Conservation (phyloP, 1,140 invertebrate species). For the Dolichoris vasculosae region DNA sequence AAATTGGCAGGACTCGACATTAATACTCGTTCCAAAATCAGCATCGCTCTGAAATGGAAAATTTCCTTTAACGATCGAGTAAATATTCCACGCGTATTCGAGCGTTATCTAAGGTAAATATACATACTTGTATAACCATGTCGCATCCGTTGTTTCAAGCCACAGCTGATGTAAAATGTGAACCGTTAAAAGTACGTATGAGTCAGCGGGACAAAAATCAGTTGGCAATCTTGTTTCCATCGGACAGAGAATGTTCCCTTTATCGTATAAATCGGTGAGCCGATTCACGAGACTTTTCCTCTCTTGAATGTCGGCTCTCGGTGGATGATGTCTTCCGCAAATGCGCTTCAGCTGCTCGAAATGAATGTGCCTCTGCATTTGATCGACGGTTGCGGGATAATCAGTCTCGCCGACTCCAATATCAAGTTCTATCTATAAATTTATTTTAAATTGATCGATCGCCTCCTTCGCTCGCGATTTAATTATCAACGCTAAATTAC, state of each 20-base stretch:
- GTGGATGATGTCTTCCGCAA: slow-evolving; percentile 78
- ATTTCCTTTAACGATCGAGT: slow-evolving; percentile 12
- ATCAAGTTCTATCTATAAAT: slow-evolving; percentile 66
- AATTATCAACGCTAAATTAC: background rate
- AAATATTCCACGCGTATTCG: background rate
- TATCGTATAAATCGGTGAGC: slow-evolving; percentile 67
- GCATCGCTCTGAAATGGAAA: slow-evolving; percentile 63
- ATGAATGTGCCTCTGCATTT: slow-evolving; percentile 85
- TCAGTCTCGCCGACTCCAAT: slow-evolving; percentile 63
- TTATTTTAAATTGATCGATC: background rate
- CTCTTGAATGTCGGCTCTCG: slow-evolving; percentile 61
- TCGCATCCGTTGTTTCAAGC: slow-evolving; percentile 76
- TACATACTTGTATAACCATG: slow-evolving; percentile 75
- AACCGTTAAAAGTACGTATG: slow-evolving; percentile 84
- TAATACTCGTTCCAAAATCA: slow-evolving; percentile 75
- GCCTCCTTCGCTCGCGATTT: background rate
- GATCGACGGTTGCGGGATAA: slow-evolving; percentile 70
- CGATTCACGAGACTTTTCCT: slow-evolving; percentile 65
- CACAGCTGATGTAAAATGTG: slow-evolving; percentile 85
- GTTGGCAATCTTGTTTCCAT: slow-evolving; percentile 75
- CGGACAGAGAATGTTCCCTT: slow-evolving; percentile 68
- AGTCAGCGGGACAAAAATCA: slow-evolving; percentile 81
- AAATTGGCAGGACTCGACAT: slow-evolving; percentile 79
- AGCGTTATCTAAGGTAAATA: background rate
- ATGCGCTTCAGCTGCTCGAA: slow-evolving; percentile 81